These are phyloP conservation scores for Eleginops maclovinus DNA, from an alignment of 2,113 vertebrate species.

Conservation along the genomic window DNA sequence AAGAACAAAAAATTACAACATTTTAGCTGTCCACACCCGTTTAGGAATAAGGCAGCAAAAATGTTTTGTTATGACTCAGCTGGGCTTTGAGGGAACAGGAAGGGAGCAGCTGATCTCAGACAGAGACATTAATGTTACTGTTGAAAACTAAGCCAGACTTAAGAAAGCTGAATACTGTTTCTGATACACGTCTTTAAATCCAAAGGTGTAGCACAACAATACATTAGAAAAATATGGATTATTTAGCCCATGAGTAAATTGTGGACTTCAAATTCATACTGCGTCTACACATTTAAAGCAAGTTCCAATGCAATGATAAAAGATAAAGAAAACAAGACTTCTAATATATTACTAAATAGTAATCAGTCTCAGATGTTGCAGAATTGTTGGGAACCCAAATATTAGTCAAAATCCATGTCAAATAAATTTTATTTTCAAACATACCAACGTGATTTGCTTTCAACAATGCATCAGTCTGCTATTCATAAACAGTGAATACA, in stretches of 20 bases:
- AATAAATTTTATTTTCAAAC: conserved; percentile 79
- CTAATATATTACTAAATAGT: not conserved
- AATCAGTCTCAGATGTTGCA: too few species aligned
- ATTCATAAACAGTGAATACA: conserved; percentile 70
- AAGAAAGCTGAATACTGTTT: conserved; percentile 3
- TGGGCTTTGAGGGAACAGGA: conserved; percentile 20
- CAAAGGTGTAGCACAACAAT: not conserved
- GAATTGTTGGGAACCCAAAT: conserved; percentile 19
- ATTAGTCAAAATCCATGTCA: conserved; percentile 55
- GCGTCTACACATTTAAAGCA: not conserved
- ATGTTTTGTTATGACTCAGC: conserved; percentile 45
- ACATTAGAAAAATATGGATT: conserved; percentile 4
- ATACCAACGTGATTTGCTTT: conserved; percentile 68
- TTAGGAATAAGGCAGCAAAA: not conserved
- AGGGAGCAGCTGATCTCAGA: conserved; percentile 42
- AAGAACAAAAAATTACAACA: not conserved
- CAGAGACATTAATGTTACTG: conserved; percentile 6
- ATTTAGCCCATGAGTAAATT: not conserved
- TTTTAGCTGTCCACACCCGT: conserved; percentile 2
- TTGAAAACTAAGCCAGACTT: conserved; percentile 11
- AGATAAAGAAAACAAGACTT: too few species aligned
- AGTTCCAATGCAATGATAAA: too few species aligned
- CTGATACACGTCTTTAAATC: not conserved
- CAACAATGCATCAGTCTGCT: conserved; percentile 64
- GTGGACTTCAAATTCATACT: not conserved